Base-by-base conservation (phyloP, 1,140 invertebrate genomes). In the Rhopalosiphum padi region DNA sequence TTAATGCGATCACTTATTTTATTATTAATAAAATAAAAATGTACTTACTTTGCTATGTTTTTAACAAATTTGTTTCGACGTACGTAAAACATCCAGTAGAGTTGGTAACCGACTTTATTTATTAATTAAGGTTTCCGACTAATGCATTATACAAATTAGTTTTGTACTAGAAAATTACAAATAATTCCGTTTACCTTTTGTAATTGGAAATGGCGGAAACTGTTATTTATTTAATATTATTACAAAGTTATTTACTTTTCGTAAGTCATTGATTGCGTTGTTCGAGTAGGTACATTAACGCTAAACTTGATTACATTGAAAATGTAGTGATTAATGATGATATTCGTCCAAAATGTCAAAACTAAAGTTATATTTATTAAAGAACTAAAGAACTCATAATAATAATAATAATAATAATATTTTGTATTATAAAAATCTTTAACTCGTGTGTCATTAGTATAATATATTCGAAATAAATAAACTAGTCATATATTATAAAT, bases 121-220 rank as follows among this genome's bases (percentile, higher is more conserved):
- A 77, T n/a, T 77, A 77, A 77, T 77, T 77, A n/a, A 77, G 15
- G n/a, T 77, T 77, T 77, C 60, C 60, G n/a, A 77, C 30, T n/a
- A 77, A 77, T 77, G n/a, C 60, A n/a, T 77, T 77, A n/a, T n/a
- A 77, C 60, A 77, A 77, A 77, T 77, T 77, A 77, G 30, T 77
- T n/a, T n/a, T n/a, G 60, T 77, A n/a, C 60, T 77, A n/a, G 15
- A 18, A n/a, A 77, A n/a, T 77, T 18, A 15, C 60, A 18, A 77
- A n/a, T 77, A n/a, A 77, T 35, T 35, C 3, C 60, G 60, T 77
- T 77, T 77, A n/a, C 60, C 15, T 77, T 18, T 18, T 77, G 15
- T 77, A 77, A n/a, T 77, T 77, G 60, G 4, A 77, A 77, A 77
- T n/a, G 11, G 60, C n/a, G 4, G 30, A 77, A 30, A n/a, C 60